These are phyloP conservation scores for Dexiosoma caninum DNA, from an alignment of 2,888 invertebrate genomes.

Conservation along the genomic window DNA sequence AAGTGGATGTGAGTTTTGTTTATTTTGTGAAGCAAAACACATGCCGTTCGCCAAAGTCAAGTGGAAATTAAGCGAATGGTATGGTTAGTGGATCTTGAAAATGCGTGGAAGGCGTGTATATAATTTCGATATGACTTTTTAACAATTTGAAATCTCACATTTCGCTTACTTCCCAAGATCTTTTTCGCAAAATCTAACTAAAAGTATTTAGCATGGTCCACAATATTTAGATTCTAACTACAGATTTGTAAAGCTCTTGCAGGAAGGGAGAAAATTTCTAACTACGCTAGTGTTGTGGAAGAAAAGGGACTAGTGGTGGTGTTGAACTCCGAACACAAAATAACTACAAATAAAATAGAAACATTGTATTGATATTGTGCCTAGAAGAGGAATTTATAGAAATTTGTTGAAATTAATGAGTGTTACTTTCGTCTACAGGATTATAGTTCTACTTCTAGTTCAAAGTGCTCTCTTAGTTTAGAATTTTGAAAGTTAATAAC, in stretches of 20 bases:
- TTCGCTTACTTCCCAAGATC: conserved; percentile 1
- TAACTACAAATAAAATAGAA: background rate
- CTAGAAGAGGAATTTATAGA: background rate
- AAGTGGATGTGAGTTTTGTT: background rate
- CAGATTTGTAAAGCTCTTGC: background rate
- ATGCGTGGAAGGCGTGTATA: background rate
- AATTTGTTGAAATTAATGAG: too few species aligned
- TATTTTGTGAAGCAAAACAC: background rate
- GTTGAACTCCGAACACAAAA: background rate
- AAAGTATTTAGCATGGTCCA: background rate
- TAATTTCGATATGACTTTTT: too few species aligned
- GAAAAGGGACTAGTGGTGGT: background rate
- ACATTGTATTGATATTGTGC: background rate
- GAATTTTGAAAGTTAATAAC: conserved; percentile 31
- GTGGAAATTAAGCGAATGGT: background rate
- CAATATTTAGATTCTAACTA: too few species aligned
- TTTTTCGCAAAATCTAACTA: background rate
- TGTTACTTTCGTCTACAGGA: background rate
- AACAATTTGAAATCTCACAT: too few species aligned
- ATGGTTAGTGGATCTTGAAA: conserved; percentile 1
- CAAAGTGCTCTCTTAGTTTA: conserved; percentile 5
- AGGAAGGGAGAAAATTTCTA: background rate
- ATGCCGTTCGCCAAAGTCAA: background rate
- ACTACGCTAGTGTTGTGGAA: background rate
- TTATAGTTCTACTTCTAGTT: background rate